Evolutionary conservation across 2,888 invertebrate genomes (phyloP), one percentile per base, ranked within the genome.

Genomic region (Cosmia trapezina): DNA sequence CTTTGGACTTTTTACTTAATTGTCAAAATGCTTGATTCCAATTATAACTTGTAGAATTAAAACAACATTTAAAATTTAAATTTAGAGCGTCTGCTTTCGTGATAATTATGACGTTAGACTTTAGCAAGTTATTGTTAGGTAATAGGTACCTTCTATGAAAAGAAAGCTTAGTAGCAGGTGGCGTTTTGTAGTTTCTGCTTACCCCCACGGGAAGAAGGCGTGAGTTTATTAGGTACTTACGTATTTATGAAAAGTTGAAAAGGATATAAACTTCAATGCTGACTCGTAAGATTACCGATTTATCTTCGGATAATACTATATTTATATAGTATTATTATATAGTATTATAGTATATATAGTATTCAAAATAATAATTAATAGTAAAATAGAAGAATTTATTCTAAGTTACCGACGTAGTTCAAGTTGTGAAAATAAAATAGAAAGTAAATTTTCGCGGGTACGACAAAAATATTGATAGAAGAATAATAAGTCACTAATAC

Each of bases 1-100:
- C 70, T 67, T 77, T 72, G 78, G 78, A 77, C 83, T 70, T 70
- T 61, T 37, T 37, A 63, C 62, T 78, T 41, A 37, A 37, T 70
- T 81, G 83, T 78, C 73, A 80, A 77, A 69, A 73, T 61, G 28
- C 45, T 43, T 12, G 19, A 37, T 56, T 47, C 33, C 4, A 45
- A 56, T 28, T 51, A 43, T 37, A 43, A 56, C 54, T 61, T 74
- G 60, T 54, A 70, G 63, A 75, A 82, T 71, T 69, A 19, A 49
- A 49, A 53, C 11, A 2, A 8, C 9, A 66, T 74, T 78, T 62
- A 41, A 68, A 78, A 43, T 66, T 78, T 62, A 67, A 79, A 83
- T 83, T 54, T 41, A 17, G 73, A 56, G 54, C 56, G 57, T 51
- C 43, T 68, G 49, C 19, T 57, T 70, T 28, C 45, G 43, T 37